Percentiles rank a stretch among this genome's conserved stretches.
Evolutionary conservation across 2,113 vertebrate genomes (phyloP).

Genomic region (Leptocoma aspasia): DNA sequence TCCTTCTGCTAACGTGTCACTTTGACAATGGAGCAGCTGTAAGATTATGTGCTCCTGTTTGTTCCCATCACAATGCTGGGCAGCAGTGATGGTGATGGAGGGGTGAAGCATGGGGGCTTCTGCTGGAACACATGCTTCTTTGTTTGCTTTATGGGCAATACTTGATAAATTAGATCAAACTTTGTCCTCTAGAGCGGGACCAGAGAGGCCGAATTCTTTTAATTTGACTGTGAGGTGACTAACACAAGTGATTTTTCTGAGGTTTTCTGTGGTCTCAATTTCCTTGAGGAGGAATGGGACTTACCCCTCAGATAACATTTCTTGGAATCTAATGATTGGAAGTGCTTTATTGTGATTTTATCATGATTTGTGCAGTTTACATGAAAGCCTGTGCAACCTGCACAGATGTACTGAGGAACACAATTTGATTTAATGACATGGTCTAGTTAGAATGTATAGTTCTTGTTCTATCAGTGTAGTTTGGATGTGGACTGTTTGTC

Average conservation of each 20-base stretch:
- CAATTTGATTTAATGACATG: neutral
- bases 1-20: neutral
- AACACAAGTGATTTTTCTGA: neutral
- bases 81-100: neutral
- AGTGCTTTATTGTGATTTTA: neutral
- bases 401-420: neutral
- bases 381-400: neutral
- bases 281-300: neutral
- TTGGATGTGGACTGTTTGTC: neutral
- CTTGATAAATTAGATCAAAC: constrained; percentile 27
- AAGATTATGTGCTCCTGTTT: neutral
- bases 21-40: constrained; percentile 19
- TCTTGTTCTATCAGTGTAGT: neutral
- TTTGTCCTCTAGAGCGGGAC: neutral
- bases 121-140: neutral
- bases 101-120: neutral
- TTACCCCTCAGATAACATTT: neutral
- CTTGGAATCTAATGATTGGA: neutral
- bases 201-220: neutral
- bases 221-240: neutral
- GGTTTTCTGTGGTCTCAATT: neutral
- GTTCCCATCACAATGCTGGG: neutral
- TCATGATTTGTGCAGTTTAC: neutral
- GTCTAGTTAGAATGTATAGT: neutral
- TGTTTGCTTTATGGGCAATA: constrained; percentile 1